These are phyloP conservation scores for Thecocarcelia acutangulata DNA, from an alignment of 2,888 invertebrate genomes.

Conservation along the genomic window DNA sequence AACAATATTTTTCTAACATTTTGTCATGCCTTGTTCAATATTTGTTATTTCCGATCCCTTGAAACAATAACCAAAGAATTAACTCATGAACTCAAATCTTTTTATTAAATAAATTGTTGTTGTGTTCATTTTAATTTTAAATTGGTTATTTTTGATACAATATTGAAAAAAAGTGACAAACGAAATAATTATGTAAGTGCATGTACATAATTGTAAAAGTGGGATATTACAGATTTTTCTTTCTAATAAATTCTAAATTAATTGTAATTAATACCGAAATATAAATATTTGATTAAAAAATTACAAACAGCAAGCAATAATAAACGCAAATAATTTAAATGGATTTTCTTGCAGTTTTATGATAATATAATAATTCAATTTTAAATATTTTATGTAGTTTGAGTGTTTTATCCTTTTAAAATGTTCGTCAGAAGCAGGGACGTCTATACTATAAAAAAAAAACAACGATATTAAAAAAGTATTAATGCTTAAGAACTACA, in stretches of 20 bases:
- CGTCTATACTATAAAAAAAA: constrained; percentile 9
- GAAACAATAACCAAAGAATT: no score
- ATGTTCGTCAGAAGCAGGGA: constrained; percentile 10
- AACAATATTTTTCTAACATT: no score
- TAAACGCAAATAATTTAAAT: constrained; percentile 16
- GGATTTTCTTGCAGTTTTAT: neutral
- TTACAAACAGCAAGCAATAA: constrained; percentile 11
- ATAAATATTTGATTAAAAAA: constrained; percentile 32
- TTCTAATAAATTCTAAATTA: constrained; percentile 2
- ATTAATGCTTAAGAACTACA: no score
- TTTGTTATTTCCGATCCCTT: no score
- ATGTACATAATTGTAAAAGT: no score
- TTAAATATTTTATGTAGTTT: constrained; percentile 11
- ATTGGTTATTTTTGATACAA: no score
- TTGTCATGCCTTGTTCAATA: no score
- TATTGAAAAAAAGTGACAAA: no score
- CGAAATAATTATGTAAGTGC: no score
- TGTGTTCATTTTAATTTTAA: no score
- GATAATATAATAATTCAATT: neutral
- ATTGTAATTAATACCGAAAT: constrained; percentile 39
- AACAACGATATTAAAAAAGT: constrained; percentile 7
- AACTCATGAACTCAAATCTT: no score
- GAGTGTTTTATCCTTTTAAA: constrained; percentile 8
- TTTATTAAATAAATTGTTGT: no score
- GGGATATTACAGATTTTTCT: neutral